These are phyloP conservation scores for Protobothrops mucrosquamatus DNA, from an alignment of 2,113 vertebrate genomes.

Conservation along the genomic window DNA sequence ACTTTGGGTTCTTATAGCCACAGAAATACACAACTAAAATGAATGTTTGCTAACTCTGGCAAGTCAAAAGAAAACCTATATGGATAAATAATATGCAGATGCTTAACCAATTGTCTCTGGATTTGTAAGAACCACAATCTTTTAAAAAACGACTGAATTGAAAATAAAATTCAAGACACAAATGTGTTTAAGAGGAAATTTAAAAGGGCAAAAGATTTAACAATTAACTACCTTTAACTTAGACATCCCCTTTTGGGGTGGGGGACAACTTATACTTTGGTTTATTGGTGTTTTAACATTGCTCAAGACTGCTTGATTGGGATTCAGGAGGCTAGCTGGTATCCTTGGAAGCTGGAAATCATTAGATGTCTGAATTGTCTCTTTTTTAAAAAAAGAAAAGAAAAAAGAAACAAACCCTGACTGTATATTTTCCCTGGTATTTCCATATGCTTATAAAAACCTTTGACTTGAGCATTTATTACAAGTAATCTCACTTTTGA, in stretches of 20 bases:
- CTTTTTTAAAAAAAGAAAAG: background rate
- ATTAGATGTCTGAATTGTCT: slow-evolving; percentile 60
- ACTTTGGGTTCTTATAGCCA: slow-evolving; percentile 51
- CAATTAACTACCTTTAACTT: slow-evolving; percentile 4
- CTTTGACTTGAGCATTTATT: slow-evolving; percentile 26
- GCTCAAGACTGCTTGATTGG: slow-evolving; percentile 36
- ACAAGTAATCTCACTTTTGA: slow-evolving; percentile 41
- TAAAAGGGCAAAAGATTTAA: slow-evolving; percentile 13
- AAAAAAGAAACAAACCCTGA: slow-evolving; percentile 43
- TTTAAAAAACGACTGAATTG: background rate
- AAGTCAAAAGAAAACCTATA: slow-evolving; percentile 56
- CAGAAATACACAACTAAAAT: slow-evolving; percentile 61
- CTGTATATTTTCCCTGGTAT: slow-evolving; percentile 53
- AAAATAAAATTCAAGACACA: slow-evolving; percentile 29
- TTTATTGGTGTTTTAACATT: slow-evolving; percentile 29
- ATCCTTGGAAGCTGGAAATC: slow-evolving; percentile 50
- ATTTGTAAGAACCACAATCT: slow-evolving; percentile 35
- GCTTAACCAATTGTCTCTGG: slow-evolving; percentile 47
- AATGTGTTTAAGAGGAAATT: background rate
- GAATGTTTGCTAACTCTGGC: slow-evolving; percentile 48
- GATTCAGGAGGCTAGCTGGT: slow-evolving; percentile 33
- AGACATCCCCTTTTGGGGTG: background rate
- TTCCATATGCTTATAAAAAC: slow-evolving; percentile 63
- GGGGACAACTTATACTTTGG: background rate
- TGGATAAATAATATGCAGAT: slow-evolving; percentile 62